Conservation (phyloP, 2,888 invertebrate genomes). For the Anagyrus pseudococci region DNA sequence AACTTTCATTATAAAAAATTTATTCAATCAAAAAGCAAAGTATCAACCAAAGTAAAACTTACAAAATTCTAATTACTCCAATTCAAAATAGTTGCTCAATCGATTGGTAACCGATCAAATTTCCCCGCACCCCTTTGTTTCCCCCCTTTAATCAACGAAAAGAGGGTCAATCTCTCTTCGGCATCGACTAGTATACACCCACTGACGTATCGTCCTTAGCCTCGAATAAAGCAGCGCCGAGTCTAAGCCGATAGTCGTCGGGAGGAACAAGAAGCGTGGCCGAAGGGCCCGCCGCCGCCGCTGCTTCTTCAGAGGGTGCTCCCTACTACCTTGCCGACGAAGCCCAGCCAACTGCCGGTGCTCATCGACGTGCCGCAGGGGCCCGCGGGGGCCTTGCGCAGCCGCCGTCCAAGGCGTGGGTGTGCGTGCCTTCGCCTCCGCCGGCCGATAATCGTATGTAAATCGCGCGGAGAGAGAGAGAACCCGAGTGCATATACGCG, state of each 20-base stretch:
- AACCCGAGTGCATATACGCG: constrained; percentile 38
- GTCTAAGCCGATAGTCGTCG: too few relatives aligned
- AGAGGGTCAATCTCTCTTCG: not conserved
- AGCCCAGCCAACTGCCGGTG: not conserved
- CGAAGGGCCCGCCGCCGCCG: not conserved
- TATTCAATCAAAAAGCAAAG: too few relatives aligned
- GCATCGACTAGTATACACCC: not conserved
- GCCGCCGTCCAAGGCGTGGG: constrained; percentile 49
- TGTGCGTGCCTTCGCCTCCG: constrained; percentile 55
- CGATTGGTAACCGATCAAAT: too few relatives aligned
- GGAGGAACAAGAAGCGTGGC: not conserved
- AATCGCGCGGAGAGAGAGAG: constrained; percentile 59
- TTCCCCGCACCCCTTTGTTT: too few relatives aligned
- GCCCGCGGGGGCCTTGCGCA: not conserved
- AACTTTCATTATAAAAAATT: too few relatives aligned
- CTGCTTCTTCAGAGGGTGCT: not conserved
- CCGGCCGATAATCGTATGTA: constrained; percentile 59
- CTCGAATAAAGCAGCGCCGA: not conserved
- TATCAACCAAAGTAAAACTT: too few relatives aligned
- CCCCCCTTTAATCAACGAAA: not conserved
- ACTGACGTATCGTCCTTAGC: not conserved
- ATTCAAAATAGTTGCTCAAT: too few relatives aligned
- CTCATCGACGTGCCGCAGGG: not conserved
- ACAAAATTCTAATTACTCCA: too few relatives aligned
- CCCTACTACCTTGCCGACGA: not conserved